Conservation (phyloP, 2,888 invertebrate genomes). For the Deilephila porcellus region DNA sequence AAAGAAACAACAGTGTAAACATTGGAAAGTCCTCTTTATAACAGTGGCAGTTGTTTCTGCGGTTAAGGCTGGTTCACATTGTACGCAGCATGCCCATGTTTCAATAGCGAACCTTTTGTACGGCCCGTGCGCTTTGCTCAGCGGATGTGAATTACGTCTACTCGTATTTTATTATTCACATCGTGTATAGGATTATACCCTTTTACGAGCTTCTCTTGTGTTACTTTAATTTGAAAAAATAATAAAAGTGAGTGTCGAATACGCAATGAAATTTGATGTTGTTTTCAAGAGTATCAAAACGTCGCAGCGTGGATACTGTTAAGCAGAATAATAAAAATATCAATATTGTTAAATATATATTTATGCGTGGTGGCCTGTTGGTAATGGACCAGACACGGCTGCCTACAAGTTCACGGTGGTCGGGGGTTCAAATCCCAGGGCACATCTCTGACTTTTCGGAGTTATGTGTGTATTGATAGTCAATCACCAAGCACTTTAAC, state of each 20-base stretch:
- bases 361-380: too few relatives aligned
- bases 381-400: too few relatives aligned
- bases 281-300: neutral
- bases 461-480: too few relatives aligned
- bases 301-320: neutral
- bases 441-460: too few relatives aligned
- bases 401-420: too few relatives aligned
- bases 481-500: too few relatives aligned
- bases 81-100: neutral
- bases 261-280: constrained; percentile 26
- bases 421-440: too few relatives aligned
- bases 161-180: constrained; percentile 50
- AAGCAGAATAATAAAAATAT: constrained; percentile 8
- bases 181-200: constrained; percentile 49
- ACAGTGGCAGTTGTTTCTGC: constrained; percentile 8
- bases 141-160: constrained; percentile 19
- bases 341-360: neutral
- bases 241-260: constrained; percentile 28
- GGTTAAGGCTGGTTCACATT: constrained; percentile 12
- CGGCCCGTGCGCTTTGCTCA: neutral
- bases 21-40: constrained; percentile 9
- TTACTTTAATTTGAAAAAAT: constrained; percentile 30
- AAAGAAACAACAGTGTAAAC: constrained; percentile 3
- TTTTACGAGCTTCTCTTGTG: constrained; percentile 41
- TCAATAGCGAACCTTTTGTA: constrained; percentile 15